Conservation (phyloP, 2,113 vertebrate species). For the Toxostoma redivivum region DNA sequence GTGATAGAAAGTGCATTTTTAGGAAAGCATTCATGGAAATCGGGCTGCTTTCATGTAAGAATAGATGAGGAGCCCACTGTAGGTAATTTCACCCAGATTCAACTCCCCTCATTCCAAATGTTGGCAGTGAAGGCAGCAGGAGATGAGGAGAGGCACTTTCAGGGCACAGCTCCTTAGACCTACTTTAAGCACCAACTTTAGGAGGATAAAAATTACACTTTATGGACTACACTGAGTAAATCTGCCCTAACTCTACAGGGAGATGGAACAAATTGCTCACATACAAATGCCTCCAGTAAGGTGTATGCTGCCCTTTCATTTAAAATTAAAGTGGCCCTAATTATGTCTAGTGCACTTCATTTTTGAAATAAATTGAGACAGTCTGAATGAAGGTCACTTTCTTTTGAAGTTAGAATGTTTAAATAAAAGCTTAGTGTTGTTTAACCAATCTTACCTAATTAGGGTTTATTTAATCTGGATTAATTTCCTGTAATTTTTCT, state of each 20-base stretch:
- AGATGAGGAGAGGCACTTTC: background rate
- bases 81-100: background rate
- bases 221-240: background rate
- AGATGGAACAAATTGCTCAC: background rate
- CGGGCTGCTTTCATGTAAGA: background rate
- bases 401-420: background rate
- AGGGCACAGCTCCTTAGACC: background rate
- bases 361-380: background rate
- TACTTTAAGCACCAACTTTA: background rate
- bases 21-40: background rate
- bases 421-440: background rate
- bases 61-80: background rate
- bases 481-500: slow-evolving; percentile 1
- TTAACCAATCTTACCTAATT: slow-evolving; percentile 7
- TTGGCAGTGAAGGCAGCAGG: background rate
- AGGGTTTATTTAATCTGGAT: slow-evolving; percentile 11
- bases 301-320: background rate
- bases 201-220: background rate
- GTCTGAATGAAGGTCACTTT: background rate
- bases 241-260: background rate
- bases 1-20: background rate
- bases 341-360: background rate
- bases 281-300: background rate
- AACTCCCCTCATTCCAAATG: background rate
- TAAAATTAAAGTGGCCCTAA: background rate